These are phyloP conservation scores for Delphinapterus leucas DNA, from an alignment of 2,113 vertebrate genomes.

Conservation along the genomic window DNA sequence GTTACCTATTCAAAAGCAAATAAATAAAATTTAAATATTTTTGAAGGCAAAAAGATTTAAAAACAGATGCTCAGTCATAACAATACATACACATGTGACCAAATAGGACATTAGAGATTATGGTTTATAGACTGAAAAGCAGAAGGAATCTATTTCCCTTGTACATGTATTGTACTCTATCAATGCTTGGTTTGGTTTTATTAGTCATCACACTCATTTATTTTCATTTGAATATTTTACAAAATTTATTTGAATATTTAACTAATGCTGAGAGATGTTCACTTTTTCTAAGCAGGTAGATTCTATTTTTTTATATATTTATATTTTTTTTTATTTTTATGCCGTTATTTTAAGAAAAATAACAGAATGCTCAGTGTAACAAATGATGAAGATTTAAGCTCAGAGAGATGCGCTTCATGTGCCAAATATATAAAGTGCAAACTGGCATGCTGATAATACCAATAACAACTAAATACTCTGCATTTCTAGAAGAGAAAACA, in stretches of 20 bases:
- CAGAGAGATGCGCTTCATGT: not conserved
- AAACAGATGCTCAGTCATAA: not conserved
- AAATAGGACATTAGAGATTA: not conserved
- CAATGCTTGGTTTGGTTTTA: not conserved
- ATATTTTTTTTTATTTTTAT: constrained; percentile 27
- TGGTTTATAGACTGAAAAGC: not conserved
- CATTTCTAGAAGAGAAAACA: constrained; percentile 10
- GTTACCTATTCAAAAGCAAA: not conserved
- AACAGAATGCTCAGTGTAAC: not conserved
- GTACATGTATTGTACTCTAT: not conserved
- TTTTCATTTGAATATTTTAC: constrained; percentile 29
- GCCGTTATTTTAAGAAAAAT: constrained; percentile 3
- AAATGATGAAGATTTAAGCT: not conserved
- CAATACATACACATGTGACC: not conserved
- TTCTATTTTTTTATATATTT: not conserved
- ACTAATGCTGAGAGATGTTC: not conserved
- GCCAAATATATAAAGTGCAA: constrained; percentile 26
- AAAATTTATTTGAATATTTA: not conserved
- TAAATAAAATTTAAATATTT: not conserved
- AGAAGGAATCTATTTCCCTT: not conserved
- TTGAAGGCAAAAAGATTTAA: not conserved
- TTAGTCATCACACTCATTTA: not conserved
- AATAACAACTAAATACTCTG: not conserved
- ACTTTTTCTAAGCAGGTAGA: not conserved
- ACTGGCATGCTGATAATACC: not conserved